Evolutionary conservation across 2,797 vertebrate species (phyloP), one percentile per base, ranked within the genome.

Genomic region (Neoniphon sammara): DNA sequence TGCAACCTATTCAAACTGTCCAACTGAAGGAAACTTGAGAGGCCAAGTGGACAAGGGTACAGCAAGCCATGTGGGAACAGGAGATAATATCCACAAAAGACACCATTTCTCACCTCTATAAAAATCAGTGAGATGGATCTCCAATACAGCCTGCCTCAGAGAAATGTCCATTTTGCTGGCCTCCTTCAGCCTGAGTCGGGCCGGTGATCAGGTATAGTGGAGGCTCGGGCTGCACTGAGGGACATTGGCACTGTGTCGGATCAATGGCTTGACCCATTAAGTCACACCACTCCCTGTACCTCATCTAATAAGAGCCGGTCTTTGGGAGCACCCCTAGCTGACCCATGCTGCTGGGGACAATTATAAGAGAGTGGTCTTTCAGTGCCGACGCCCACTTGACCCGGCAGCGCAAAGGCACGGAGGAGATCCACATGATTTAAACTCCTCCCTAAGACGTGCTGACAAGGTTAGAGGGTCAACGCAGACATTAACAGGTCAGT

Each of bases 401-500:
- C 96, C 93, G 68, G 83, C 78, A 87, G 88, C 73, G 78, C 89
- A 91, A 93, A 95, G 93, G 94, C 93, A 92, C 39, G 88, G 91
- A 94, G 93, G 94, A 91, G 89, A 95, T 93, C 95, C 81, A 92
- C 93, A 95, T 81, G 93, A 96, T 96, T 96, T 97, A 96, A 95
- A 96, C 96, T 95, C 96, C 95, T 96, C 95, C 95, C 95, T 93
- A 95, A 96, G 93, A 96, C 89, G 95, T 94, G 95, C 96, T 96
- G 96, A 97, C 97, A 99, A 99, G 97, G 98, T 98, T 96, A 97
- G 81, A 86, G 94, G 97, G 97, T 98, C 97, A 97, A 92, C 91
- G 89, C 88, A 94, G 96, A 96, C 97, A 99, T 98, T 98, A 98
- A 96, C 96, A 96, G 97, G 97, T 99, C 97, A 98, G 96, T 91